Evolutionary conservation across 2,888 invertebrate genomes (phyloP), one percentile per base, ranked within the genome.

Genomic region (Drosophila cognata): DNA sequence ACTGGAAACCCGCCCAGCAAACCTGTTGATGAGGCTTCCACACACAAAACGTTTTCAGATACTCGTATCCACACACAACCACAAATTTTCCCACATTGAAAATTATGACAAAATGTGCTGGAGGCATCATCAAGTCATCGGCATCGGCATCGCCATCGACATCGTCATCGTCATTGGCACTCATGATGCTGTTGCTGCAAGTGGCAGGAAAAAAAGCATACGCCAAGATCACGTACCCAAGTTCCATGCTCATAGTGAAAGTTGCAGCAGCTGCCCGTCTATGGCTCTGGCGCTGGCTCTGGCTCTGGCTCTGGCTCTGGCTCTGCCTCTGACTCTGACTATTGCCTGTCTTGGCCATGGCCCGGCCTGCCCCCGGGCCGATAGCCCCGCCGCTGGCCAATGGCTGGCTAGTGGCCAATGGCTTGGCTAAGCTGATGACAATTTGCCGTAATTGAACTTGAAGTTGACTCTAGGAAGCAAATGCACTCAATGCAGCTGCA

Each of bases 381-480:
- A 46, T 46, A 46, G 18, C 46, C 46, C 25, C 25, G 16, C 46
- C 25, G 46, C 25, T 25, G 33, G 33, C 33, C 33, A 33, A 33
- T 46, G 46, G 16, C 25, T 71, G 72, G 76, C 74, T 76, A 67
- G n/a, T 28, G 68, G 83, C 68, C 83, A 88, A 79, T 83, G 83
- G 60, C 84, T 75, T 56, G 55, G 41, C 57, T 21, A 38, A n/a
- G 35, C 63, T 33, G 75, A 71, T 78, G 77, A 75, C 71, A 87
- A 84, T 84, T 87, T 89, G 74, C 64, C 77, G 82, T 82, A 89
- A 87, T 84, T 84, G 84, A 84, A 84, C 84, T 89, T 84, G 84
- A 75, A 79, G 70, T 38, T 31, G 52, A 28, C 51, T 51, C 58
- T 67, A 86, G 89, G 87, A 84, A 84, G 81, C 88, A 53, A 55